Base-by-base conservation (phyloP, 2,888 invertebrate genomes). In the Prosapia bicincta region DNA sequence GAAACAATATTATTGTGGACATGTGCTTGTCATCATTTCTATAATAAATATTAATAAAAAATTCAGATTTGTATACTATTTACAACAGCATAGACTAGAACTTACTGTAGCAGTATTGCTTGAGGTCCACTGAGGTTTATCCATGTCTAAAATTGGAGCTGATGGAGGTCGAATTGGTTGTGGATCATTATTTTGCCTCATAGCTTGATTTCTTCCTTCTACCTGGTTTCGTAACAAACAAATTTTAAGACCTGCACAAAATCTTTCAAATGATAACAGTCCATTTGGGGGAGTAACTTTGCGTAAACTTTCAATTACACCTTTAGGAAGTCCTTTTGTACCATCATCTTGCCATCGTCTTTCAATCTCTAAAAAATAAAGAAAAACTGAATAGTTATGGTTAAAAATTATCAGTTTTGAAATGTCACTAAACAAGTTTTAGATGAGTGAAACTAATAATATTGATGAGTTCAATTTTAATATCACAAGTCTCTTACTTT, bases 301-400 rank as follows among this genome's bases (percentile, higher is more conserved):
- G 81, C 94, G 90, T 72, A 98, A 87, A 82, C 95, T 95, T 81
- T 96, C 96, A 72, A 97, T 89, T 3, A 98, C 96, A 76, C 97
- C 97, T 84, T 91, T 89, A 72, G 97, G 94, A 81, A 94, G 84
- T 65, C 94, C 93, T 85, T 93, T 92, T 1, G 93, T 92, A 30
- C 93, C 95, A 83, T 96, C 95, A 83, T 96, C 96, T 82, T 95
- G 92, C 97, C 97, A 97, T 80, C 96, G 91, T 83, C 92, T 91
- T 87, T 97, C 96, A 77, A 97, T 96, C 83, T 97, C 97, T 72
- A 90, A 86, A 81, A 92, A 69, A 66, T 30, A 65, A 43, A 75
- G 32, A 71, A 9, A 26, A n/a, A n/a, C n/a, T n/a, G n/a, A n/a
- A n/a, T n/a, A n/a, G n/a, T n/a, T n/a, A n/a, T n/a, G n/a, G n/a